Evolutionary conservation across 2,797 vertebrate species (phyloP), one percentile per base, ranked within the genome.

Genomic region (Zalophus californianus): DNA sequence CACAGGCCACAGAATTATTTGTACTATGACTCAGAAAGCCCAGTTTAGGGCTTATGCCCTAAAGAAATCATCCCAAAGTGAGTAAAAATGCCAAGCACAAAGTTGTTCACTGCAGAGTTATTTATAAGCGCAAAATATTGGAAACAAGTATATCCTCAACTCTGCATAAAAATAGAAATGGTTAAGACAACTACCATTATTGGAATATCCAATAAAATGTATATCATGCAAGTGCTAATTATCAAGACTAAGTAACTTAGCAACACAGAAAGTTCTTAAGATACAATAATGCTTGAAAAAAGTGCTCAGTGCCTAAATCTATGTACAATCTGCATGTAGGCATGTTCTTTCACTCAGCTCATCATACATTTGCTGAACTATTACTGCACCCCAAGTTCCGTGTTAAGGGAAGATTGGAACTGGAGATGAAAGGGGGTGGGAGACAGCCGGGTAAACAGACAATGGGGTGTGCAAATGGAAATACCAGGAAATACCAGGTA

Each of bases 41-140:
- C 52, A 64, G 48, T 9, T 48, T 66, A 85, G 3, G 66, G 82
- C 78, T 85, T 73, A 78, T n/a, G 68, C 27, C 27, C 29, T 41
- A 88, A 92, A 21, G 52, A 87, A 85, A 87, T 60, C 66, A 97
- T n/a, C 27, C 41, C 77, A 87, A 94, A 88, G n/a, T 50, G 94
- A 80, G 60, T 25, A 68, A 85, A 93, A 93, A 93, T 32, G 27
- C 41, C 38, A 52, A 0, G 3, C 15, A 89, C 35, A 29, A 58
- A 58, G 48, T 75, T 85, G 12, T 90, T 96, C 70, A 72, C 15
- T n/a, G 50, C 11, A 68, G 12, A 29, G 38, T 82, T 77, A 88
- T 70, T 88, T 73, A 7, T n/a, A 84, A 86, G 54, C 44, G 20
- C 32, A 88, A 79, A 91, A 66, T 90, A 90, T 2, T 88, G 20